phyloP scores from a whole-genome alignment of 2,113 vertebrate species.

The Brachypodius melanocephalos region DNA sequence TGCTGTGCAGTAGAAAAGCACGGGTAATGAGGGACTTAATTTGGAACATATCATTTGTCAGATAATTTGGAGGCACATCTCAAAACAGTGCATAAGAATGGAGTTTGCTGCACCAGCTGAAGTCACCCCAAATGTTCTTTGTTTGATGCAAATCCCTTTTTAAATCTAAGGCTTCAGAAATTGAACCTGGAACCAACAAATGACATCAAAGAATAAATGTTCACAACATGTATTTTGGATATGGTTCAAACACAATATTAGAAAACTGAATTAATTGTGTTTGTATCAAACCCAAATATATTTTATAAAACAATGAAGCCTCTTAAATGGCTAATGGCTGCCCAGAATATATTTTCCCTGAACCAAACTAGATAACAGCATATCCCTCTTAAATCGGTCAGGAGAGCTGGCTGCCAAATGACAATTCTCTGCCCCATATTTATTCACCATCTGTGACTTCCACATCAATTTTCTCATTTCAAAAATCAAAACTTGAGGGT shows the following conservation, averaged over 20 bases:
- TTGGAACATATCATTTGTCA: slow-evolving; percentile 46
- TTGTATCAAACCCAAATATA: slow-evolving; percentile 62
- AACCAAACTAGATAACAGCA: slow-evolving; percentile 40
- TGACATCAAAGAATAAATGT: slow-evolving; percentile 24
- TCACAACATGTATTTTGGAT: slow-evolving; percentile 11
- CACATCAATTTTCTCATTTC: slow-evolving; percentile 55
- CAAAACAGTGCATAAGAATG: slow-evolving; percentile 16
- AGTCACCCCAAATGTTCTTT: slow-evolving; percentile 39
- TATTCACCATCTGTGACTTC: slow-evolving; percentile 64
- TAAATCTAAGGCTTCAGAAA: slow-evolving; percentile 24
- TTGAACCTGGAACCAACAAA: slow-evolving; percentile 34
- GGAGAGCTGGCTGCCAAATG: slow-evolving; percentile 43
- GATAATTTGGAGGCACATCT: slow-evolving; percentile 53
- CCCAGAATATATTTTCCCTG: slow-evolving; percentile 51
- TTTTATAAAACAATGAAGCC: slow-evolving; percentile 58
- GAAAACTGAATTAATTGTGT: slow-evolving; percentile 54
- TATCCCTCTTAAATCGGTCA: slow-evolving; percentile 51
- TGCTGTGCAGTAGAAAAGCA: not conserved
- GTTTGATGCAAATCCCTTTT: slow-evolving; percentile 37
- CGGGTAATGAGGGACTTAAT: slow-evolving; percentile 38
- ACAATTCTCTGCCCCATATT: slow-evolving; percentile 10
- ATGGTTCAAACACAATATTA: slow-evolving; percentile 53
- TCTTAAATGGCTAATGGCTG: slow-evolving; percentile 51
- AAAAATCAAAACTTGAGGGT: not conserved
- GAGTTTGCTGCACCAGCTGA: slow-evolving; percentile 52